Conservation (phyloP, 1,140 invertebrate species). For the Macrocentrus cingulum region DNA sequence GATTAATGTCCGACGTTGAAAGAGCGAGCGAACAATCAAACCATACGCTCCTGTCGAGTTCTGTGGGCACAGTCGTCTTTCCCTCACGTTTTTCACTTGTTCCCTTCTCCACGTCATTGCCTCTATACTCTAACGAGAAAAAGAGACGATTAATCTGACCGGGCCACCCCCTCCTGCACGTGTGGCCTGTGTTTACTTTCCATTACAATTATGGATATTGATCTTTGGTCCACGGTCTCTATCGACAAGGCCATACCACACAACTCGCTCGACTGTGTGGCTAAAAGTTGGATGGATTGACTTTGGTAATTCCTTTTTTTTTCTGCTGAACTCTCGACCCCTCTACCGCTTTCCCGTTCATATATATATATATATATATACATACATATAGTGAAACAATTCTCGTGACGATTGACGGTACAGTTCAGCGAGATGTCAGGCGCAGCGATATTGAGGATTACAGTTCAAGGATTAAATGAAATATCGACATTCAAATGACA, state of each 20-base stretch:
- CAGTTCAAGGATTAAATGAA: constrained; percentile 8
- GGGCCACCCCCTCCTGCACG: constrained; percentile 12
- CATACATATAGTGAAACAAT: constrained; percentile 14
- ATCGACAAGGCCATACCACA: constrained; percentile 9
- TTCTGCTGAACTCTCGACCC: too few species aligned
- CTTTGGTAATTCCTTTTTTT: constrained; percentile 25
- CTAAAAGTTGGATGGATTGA: constrained; percentile 21
- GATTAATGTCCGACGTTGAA: constrained; percentile 25
- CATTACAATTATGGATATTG: constrained; percentile 29
- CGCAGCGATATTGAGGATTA: constrained; percentile 10
- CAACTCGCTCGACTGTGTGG: constrained; percentile 13
- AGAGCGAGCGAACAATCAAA: constrained; percentile 26
- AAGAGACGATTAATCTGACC: constrained; percentile 19
- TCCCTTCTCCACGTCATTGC: neutral
- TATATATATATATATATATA: too few species aligned
- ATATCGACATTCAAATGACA: constrained; percentile 2
- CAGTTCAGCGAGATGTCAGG: constrained; percentile 14
- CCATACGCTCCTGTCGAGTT: constrained; percentile 9
- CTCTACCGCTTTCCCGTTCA: neutral
- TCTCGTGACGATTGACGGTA: constrained; percentile 4
- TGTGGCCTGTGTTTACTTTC: constrained; percentile 28
- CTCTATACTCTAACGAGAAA: constrained; percentile 1
- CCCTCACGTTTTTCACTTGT: neutral
- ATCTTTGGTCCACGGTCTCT: constrained; percentile 23
- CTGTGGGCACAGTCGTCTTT: neutral